Evolutionary conservation across 2,797 vertebrate species (phyloP).

Genomic region (Hyperoplus lanceolatus): DNA sequence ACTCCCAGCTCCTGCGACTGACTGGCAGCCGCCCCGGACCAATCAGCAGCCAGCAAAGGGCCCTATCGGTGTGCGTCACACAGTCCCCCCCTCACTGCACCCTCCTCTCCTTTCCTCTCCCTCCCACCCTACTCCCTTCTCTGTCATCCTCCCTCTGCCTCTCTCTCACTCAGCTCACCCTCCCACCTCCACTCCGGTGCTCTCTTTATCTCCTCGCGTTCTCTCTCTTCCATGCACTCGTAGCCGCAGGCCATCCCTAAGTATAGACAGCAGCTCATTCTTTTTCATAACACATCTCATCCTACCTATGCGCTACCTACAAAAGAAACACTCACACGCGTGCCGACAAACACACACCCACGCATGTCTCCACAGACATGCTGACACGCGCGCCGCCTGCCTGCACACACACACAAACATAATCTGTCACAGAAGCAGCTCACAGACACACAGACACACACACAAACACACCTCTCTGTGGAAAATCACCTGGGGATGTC

Average conservation of each 20-base stretch:
- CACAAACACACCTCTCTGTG: conserved; percentile 54
- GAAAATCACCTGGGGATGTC: conserved; percentile 79
- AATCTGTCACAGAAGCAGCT: conserved; percentile 2
- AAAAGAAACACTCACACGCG: conserved; percentile 29
- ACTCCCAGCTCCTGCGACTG: conserved; percentile 74
- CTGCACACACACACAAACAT: conserved; percentile 9
- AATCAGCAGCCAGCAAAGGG: conserved; percentile 73
- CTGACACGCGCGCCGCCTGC: not conserved
- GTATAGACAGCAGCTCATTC: conserved; percentile 69
- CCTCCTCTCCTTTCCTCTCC: conserved; percentile 60
- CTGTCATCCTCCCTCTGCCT: conserved; percentile 75
- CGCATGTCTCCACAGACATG: conserved; percentile 6
- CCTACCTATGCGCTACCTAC: conserved; percentile 61
- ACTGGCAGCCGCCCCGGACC: conserved; percentile 75
- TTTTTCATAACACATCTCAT: conserved; percentile 56
- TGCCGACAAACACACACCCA: conserved; percentile 11
- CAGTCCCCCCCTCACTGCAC: conserved; percentile 71
- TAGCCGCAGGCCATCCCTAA: conserved; percentile 81
- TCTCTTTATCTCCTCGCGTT: conserved; percentile 51
- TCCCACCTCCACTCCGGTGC: conserved; percentile 71
- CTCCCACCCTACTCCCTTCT: conserved; percentile 70
- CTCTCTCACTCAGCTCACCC: conserved; percentile 73
- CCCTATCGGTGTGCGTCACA: conserved; percentile 84
- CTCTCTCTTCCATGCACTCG: conserved; percentile 72
- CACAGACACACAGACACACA: conserved; percentile 13